Percentiles rank a stretch among this genome's conserved stretches.
These are phyloP conservation scores for Acipenser transmontanus DNA, from an alignment of 2,797 vertebrate species.

Conservation along the genomic window DNA sequence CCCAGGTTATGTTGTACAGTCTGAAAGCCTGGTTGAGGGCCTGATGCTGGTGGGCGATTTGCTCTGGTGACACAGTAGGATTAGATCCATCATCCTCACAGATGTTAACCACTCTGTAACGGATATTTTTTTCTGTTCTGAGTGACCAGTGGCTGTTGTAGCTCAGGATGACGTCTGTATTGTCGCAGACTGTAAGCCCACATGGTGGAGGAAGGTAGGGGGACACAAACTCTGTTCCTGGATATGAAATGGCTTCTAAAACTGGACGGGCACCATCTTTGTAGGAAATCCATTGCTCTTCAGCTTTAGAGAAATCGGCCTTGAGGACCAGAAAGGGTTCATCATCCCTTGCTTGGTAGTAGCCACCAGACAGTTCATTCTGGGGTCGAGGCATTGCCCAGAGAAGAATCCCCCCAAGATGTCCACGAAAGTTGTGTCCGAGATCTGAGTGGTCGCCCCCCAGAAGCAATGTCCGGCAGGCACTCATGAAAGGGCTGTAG, in stretches of 20 bases:
- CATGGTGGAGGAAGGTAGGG: conserved; percentile 71
- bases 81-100: conserved; percentile 60
- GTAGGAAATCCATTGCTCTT: conserved; percentile 66
- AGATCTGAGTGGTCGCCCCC: conserved; percentile 75
- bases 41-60: conserved; percentile 74
- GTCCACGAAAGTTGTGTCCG: conserved; percentile 69
- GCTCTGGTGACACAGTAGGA: conserved; percentile 68
- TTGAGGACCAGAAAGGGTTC: conserved; percentile 49
- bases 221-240: conserved; percentile 55
- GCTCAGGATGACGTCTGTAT: conserved; percentile 72
- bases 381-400: conserved; percentile 68
- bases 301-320: conserved; percentile 57
- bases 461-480: conserved; percentile 81
- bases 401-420: conserved; percentile 67
- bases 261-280: conserved; percentile 63
- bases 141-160: conserved; percentile 81
- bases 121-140: conserved; percentile 64
- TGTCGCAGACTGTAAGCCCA: conserved; percentile 81
- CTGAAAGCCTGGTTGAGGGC: conserved; percentile 70
- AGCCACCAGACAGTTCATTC: conserved; percentile 51
- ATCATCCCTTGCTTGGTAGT: conserved; percentile 24
- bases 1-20: conserved; percentile 83
- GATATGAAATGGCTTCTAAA: conserved; percentile 53
- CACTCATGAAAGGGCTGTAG: conserved; percentile 80
- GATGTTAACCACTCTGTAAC: conserved; percentile 86